A percentile compares a stretch with the other conserved stretches of the same genome.
Evolutionary conservation across 1,140 invertebrate species (phyloP).

Genomic region (Trichoplusia ni): DNA sequence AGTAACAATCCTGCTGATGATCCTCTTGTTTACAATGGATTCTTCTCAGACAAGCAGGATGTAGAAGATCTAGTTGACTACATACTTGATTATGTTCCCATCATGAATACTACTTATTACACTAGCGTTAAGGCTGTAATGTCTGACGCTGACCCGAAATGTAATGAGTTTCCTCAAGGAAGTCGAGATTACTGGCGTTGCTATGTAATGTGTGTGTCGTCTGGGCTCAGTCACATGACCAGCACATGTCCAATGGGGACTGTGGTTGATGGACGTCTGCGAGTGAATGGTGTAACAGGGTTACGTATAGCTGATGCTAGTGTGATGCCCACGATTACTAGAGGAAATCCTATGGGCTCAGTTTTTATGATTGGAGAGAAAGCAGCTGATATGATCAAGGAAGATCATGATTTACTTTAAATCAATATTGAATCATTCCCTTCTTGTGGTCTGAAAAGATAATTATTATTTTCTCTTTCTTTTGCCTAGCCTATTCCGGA

Average conservation of each 20-base stretch:
- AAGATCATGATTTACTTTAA: constrained; percentile 9
- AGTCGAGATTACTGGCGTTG: constrained; percentile 24
- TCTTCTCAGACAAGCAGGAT: constrained; percentile 10
- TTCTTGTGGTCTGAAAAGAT: background rate
- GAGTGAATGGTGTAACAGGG: constrained; percentile 1
- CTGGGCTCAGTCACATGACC: constrained; percentile 10
- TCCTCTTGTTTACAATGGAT: constrained; percentile 9
- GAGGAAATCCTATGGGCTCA: background rate
- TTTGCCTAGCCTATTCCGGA: too few species aligned
- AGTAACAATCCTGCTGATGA: constrained; percentile 2
- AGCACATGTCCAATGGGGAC: constrained; percentile 23
- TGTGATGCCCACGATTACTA: constrained; percentile 16
- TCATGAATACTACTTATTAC: constrained; percentile 18
- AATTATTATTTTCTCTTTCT: background rate
- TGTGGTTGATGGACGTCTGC: background rate
- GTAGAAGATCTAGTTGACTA: constrained; percentile 18
- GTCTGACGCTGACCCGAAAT: constrained; percentile 6
- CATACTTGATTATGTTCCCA: background rate
- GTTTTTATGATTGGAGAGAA: constrained; percentile 13
- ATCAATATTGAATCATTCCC: background rate
- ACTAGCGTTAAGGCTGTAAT: background rate
- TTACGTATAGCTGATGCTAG: constrained; percentile 14
- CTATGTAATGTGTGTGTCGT: constrained; percentile 23
- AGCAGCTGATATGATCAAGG: constrained; percentile 9
- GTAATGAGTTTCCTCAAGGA: background rate